These are phyloP conservation scores for Rhinatrema bivittatum DNA, from an alignment of 2,797 vertebrate genomes.

Conservation along the genomic window DNA sequence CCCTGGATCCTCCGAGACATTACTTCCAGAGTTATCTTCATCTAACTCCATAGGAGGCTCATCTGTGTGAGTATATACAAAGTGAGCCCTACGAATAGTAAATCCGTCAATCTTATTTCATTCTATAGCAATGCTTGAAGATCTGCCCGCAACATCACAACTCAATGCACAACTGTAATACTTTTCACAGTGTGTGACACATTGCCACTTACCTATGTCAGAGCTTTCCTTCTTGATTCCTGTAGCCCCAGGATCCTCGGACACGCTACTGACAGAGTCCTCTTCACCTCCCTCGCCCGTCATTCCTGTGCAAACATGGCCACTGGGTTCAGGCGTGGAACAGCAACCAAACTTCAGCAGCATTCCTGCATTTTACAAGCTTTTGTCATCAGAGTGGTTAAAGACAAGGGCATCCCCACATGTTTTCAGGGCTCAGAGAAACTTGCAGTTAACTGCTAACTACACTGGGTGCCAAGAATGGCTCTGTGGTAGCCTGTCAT, in stretches of 20 bases:
- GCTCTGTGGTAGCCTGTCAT: too few species aligned
- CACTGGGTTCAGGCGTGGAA: conserved; percentile 10
- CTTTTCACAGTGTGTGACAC: too few species aligned
- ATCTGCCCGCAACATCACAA: too few species aligned
- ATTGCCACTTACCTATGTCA: conserved; percentile 33
- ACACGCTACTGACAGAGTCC: conserved; percentile 24
- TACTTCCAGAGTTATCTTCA: conserved; percentile 7
- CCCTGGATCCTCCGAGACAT: neutral
- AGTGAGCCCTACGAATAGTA: too few species aligned
- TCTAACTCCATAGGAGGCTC: neutral
- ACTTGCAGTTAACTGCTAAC: too few species aligned
- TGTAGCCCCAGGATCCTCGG: conserved; percentile 33
- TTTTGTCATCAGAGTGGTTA: neutral
- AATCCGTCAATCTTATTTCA: too few species aligned
- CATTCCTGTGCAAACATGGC: conserved; percentile 33
- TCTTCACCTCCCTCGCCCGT: conserved; percentile 36
- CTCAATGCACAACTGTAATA: too few species aligned
- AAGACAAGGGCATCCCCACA: too few species aligned
- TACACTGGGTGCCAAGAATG: too few species aligned
- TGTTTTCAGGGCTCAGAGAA: too few species aligned
- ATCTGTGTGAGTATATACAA: too few species aligned
- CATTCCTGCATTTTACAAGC: neutral
- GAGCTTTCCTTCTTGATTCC: conserved; percentile 34
- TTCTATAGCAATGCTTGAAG: too few species aligned
- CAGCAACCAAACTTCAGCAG: rapidly evolving